Conservation (phyloP, 2,888 invertebrate genomes). For the Cheilosia pagana region DNA sequence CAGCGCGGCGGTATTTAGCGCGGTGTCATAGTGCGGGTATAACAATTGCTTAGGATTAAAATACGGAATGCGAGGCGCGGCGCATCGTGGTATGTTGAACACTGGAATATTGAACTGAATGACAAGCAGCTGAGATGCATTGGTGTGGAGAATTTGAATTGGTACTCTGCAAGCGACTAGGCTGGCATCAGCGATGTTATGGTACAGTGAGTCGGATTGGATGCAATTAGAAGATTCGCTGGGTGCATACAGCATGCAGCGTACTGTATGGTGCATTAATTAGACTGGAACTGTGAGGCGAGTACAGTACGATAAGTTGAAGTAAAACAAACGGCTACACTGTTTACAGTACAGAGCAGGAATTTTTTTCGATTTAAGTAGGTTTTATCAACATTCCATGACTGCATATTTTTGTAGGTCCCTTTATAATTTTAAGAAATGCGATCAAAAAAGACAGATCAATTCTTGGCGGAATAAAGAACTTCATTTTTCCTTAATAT, state of each 20-base stretch:
- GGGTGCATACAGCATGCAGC: conserved; percentile 5
- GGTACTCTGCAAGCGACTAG: conserved; percentile 35
- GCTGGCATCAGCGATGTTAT: conserved; percentile 18
- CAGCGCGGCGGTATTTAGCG: conserved; percentile 48
- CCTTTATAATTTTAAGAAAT: too few species aligned
- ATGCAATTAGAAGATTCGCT: conserved; percentile 65
- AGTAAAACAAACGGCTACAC: neutral
- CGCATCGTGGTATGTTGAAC: conserved; percentile 49
- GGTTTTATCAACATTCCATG: too few species aligned
- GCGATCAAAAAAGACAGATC: too few species aligned
- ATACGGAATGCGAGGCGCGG: conserved; percentile 17
- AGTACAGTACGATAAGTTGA: neutral
- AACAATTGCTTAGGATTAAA: conserved; percentile 66
- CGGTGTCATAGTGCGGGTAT: conserved; percentile 68
- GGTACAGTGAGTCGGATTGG: conserved; percentile 59
- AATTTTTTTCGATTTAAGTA: too few species aligned
- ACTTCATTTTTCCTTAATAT: too few species aligned
- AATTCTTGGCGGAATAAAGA: too few species aligned
- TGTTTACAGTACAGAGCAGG: neutral
- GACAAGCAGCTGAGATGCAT: conserved; percentile 65
- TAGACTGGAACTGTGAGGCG: conserved; percentile 50
- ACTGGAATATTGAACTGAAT: conserved; percentile 70
- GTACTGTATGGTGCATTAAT: conserved; percentile 42
- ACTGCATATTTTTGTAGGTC: too few species aligned
- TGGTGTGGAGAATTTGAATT: conserved; percentile 61